Evolutionary conservation across 2,888 invertebrate species (phyloP).

Genomic region (Caenorhabditis macrosperma): DNA sequence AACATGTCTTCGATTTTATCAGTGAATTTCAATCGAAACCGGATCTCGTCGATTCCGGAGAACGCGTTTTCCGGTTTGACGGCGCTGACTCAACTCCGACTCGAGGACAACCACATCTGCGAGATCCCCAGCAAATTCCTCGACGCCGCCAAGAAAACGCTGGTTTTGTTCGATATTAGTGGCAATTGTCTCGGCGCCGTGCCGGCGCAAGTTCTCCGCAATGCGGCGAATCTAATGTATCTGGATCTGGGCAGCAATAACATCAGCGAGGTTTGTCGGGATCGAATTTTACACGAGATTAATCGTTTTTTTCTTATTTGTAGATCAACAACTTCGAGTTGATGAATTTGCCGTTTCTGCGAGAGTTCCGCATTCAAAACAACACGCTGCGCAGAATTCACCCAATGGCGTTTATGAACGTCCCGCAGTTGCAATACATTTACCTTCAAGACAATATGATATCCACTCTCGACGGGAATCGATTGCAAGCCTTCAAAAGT

Average conservation of each 20-base stretch:
- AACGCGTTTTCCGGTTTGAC: conserved; percentile 30
- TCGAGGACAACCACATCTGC: conserved; percentile 73
- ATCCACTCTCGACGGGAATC: conserved; percentile 87
- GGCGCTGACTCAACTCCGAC: conserved; percentile 63
- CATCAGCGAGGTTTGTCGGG: conserved; percentile 84
- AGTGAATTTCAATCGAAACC: conserved; percentile 66
- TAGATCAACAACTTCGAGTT: conserved; percentile 85
- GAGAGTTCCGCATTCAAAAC: conserved; percentile 83
- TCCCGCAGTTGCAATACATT: conserved; percentile 85
- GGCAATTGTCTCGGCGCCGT: conserved; percentile 88
- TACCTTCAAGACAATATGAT: conserved; percentile 88
- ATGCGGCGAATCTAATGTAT: conserved; percentile 86
- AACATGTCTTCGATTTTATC: conserved; percentile 56
- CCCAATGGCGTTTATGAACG: conserved; percentile 89
- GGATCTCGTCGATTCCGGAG: conserved; percentile 35
- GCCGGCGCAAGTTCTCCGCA: conserved; percentile 89
- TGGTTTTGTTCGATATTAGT: conserved; percentile 89
- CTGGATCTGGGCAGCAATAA: conserved; percentile 88
- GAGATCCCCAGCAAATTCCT: conserved; percentile 72
- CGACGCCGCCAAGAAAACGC: conserved; percentile 77
- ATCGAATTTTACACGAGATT: neutral
- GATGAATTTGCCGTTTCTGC: conserved; percentile 86
- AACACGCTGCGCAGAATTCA: conserved; percentile 86
- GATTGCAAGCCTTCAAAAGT: conserved; percentile 88
- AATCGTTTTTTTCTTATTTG: neutral